phyloP scores from a whole-genome alignment of 2,113 vertebrate genomes.

The Arothron firmamentum region DNA sequence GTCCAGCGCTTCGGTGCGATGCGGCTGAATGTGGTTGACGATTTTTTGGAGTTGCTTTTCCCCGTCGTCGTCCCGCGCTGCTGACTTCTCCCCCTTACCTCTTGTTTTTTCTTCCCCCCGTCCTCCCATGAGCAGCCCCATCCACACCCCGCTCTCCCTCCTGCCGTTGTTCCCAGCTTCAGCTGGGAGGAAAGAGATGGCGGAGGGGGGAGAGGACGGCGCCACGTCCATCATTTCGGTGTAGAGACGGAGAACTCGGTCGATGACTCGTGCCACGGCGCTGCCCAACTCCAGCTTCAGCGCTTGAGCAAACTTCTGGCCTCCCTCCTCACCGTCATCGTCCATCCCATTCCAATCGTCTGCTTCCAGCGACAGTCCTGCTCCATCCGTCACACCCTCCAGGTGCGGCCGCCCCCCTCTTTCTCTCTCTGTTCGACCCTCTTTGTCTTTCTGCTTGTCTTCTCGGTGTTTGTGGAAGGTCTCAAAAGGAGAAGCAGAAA shows the following conservation, averaged over 20 bases:
- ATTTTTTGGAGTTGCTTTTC: conserved; percentile 35
- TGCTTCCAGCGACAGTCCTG: conserved; percentile 70
- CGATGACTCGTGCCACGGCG: conserved; percentile 75
- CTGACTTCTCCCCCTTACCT: conserved; percentile 29
- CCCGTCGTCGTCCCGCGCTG: conserved; percentile 26
- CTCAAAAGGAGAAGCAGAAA: conserved; percentile 51
- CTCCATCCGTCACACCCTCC: conserved; percentile 58
- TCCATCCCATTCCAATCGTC: conserved; percentile 66
- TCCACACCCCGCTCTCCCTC: conserved; percentile 42
- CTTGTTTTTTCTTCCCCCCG: conserved; percentile 33
- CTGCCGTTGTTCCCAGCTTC: conserved; percentile 14
- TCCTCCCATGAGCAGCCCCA: conserved; percentile 41
- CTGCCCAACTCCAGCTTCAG: conserved; percentile 75
- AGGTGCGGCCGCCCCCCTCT: conserved; percentile 38
- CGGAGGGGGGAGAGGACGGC: conserved; percentile 44
- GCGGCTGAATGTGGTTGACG: conserved; percentile 23
- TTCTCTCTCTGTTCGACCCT: conserved; percentile 35
- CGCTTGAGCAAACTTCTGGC: conserved; percentile 74
- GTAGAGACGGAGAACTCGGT: conserved; percentile 76
- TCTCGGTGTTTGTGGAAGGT: conserved; percentile 43
- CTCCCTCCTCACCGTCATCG: conserved; percentile 56
- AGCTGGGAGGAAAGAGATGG: conserved; percentile 42
- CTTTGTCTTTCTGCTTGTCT: conserved; percentile 37
- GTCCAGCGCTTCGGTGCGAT: conserved; percentile 34
- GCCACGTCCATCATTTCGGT: conserved; percentile 45